Base-by-base conservation (phyloP, 2,113 vertebrate genomes). In the Ochotona princeps region DNA sequence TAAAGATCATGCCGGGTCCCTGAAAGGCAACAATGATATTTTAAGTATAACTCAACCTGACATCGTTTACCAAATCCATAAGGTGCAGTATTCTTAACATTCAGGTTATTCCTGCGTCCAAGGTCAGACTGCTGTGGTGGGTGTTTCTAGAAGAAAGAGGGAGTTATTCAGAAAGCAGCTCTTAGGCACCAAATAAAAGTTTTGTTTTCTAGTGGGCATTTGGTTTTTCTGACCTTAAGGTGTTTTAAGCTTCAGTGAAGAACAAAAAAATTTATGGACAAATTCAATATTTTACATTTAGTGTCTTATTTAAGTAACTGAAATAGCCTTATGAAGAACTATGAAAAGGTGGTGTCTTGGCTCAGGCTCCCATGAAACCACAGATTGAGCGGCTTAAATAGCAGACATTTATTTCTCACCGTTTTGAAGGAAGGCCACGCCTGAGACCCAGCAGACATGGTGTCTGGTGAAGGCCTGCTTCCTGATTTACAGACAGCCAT, bases 21-120 rank as follows among this genome's bases (percentile, higher is more conserved):
- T 99, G 96, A 99, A 99, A 96, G 99, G 99, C 96, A 99, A 99
- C 97, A 99, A 99, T 49, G 99, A 99, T 95, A 96, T 99, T 51
- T 98, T 99, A 51, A 99, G 99, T 93, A 97, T 99, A 98, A 99
- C 99, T 47, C 98, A 98, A 73, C 98, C 99, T 0, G 98, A 98
- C 18, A 72, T 99, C 87, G 98, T 99, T 93, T 99, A 98, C 96
- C 97, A 98, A 47, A 99, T 99, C 97, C 99, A 99, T 97, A 99
- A 99, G 99, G 99, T 99, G 97, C 65, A 54, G 66, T 76, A 70
- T 66, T 60, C 21, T 63, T 65, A 11, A 8, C 3, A 15, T n/a
- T 69, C 28, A 54, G 23, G 9, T 23, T 8, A 2, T 90, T 83
- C 86, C 20, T 12, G 14, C 12, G 60, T 5, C n/a, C 2, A 70